Percentiles rank a stretch among this genome's conserved stretches.
Conservation (phyloP, 2,113 vertebrate species). For the Rhinoderma darwinii region DNA sequence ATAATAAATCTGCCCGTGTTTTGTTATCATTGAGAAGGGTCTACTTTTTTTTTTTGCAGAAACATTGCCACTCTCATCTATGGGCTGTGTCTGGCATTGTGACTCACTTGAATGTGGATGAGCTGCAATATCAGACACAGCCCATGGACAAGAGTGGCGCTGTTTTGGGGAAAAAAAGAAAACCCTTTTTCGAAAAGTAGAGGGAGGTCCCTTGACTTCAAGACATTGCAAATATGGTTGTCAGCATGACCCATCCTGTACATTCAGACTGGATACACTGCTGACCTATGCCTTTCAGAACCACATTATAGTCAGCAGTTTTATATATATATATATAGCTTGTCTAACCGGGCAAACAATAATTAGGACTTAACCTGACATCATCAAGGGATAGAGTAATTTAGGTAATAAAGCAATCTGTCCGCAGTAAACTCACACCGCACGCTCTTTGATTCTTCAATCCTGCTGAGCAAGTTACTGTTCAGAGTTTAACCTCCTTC, state of each 20-base stretch:
- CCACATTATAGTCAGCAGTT: background rate
- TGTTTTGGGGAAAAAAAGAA: too few species aligned
- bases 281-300: background rate
- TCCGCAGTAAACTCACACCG: background rate
- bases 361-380: background rate
- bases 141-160: too few species aligned
- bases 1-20: too few species aligned
- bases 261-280: background rate
- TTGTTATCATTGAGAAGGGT: too few species aligned
- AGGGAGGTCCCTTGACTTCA: background rate
- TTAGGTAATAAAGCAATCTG: constrained; percentile 17
- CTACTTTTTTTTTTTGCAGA: too few species aligned
- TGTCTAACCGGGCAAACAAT: background rate
- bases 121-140: too few species aligned
- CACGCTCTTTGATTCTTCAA: background rate
- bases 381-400: background rate
- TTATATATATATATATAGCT: background rate
- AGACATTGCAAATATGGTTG: background rate
- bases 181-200: background rate
- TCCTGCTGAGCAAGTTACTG: constrained; percentile 21
- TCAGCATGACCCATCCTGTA: background rate
- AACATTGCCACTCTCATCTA: too few species aligned
- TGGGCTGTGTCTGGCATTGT: too few species aligned
- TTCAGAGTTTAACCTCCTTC: background rate
- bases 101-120: too few species aligned